Conservation (phyloP, 92 coral and sea anemone genomes). For the Epizoanthus illoricatus region DNA sequence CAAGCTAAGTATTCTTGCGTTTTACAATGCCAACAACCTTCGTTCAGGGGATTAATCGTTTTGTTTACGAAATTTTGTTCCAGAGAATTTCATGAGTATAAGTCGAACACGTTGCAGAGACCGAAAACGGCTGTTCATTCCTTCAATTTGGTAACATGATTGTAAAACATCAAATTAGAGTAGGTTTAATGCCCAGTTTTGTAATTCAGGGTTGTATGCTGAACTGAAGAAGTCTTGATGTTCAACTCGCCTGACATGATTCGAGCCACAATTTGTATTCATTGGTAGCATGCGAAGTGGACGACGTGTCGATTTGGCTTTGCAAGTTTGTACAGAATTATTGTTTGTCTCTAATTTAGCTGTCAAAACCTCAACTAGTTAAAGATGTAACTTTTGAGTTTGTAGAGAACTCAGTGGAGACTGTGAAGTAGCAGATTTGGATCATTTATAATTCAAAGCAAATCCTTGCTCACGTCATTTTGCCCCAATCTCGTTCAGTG, state of each 20-base stretch:
- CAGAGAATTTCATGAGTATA: slow-evolving; percentile 23
- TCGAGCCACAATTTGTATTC: slow-evolving; percentile 21
- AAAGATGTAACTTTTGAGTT: slow-evolving; percentile 21
- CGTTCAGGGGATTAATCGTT: slow-evolving; percentile 42
- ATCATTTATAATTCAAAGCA: slow-evolving; percentile 93
- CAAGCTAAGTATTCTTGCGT: not conserved
- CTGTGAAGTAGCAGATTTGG: slow-evolving; percentile 33
- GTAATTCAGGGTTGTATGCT: slow-evolving; percentile 3
- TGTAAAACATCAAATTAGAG: not conserved
- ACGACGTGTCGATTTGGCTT: slow-evolving; percentile 5
- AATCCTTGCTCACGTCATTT: slow-evolving; percentile 89
- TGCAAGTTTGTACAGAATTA: not conserved
- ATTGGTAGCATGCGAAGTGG: slow-evolving; percentile 18
- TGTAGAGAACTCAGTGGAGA: slow-evolving; percentile 47
- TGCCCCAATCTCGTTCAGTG: slow-evolving; percentile 33
- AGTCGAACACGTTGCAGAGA: slow-evolving; percentile 24
- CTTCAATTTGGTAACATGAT: not conserved
- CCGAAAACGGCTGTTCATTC: slow-evolving; percentile 10
- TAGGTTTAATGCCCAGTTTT: not conserved
- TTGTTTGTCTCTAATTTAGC: slow-evolving; percentile 2
- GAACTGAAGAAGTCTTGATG: slow-evolving; percentile 10
- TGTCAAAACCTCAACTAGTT: slow-evolving; percentile 22
- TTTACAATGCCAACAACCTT: slow-evolving; percentile 15
- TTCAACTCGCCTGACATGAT: slow-evolving; percentile 12
- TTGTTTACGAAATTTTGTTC: slow-evolving; percentile 39